phyloP scores from a whole-genome alignment of 2,888 invertebrate species.

The Tanytarsus gracilentus region DNA sequence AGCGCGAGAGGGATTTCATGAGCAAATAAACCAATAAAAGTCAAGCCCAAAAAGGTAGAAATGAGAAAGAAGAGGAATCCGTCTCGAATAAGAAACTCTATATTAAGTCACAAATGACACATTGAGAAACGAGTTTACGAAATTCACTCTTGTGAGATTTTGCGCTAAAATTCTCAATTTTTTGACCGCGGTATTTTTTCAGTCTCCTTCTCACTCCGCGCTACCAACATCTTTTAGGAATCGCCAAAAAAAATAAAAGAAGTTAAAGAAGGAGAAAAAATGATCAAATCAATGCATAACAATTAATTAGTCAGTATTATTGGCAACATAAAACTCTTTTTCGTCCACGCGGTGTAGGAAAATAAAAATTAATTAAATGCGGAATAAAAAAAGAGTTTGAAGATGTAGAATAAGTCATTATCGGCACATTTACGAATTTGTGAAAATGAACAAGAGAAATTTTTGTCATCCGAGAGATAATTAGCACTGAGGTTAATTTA shows the following conservation, averaged over 20 bases:
- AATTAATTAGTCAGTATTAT: constrained; percentile 10
- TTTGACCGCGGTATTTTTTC: not conserved
- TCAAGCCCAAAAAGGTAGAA: not conserved
- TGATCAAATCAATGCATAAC: constrained; percentile 1
- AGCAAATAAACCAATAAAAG: not conserved
- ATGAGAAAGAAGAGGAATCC: not conserved
- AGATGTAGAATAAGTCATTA: not conserved
- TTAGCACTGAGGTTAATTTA: constrained; percentile 31
- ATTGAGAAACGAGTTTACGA: constrained; percentile 2
- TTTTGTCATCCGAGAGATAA: not conserved
- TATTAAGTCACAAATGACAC: constrained; percentile 12
- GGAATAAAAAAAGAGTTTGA: not conserved
- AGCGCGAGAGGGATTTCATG: not conserved
- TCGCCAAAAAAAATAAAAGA: not conserved
- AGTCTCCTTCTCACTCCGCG: not conserved
- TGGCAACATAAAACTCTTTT: not conserved
- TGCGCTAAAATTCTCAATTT: constrained; percentile 13
- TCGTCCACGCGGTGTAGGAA: not conserved
- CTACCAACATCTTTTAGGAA: not conserved
- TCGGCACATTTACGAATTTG: not conserved
- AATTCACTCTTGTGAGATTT: constrained; percentile 6
- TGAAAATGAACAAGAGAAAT: not conserved
- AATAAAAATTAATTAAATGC: constrained; percentile 2
- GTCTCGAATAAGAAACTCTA: not conserved
- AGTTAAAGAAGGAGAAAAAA: not conserved